Evolutionary conservation across 2,113 vertebrate genomes (phyloP), one percentile per base, ranked within the genome.

Genomic region (Aphyosemion australe): DNA sequence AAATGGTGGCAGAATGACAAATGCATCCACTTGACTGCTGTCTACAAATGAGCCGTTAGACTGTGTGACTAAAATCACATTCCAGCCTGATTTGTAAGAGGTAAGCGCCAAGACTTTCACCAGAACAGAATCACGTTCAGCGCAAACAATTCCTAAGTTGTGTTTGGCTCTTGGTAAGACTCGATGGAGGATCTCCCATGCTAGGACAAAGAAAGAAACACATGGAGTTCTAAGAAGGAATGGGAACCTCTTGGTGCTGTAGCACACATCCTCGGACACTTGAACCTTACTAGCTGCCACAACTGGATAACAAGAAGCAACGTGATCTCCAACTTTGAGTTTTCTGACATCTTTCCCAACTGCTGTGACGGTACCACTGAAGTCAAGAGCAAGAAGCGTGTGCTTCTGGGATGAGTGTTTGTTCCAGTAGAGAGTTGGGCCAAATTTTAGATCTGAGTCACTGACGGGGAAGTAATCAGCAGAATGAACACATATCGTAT

Each of bases 401-500:
- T 96, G 92, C 19, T 89, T 93, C 55, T 91, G 91, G 65, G 53
- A 71, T 7, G 81, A 72, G 52, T 93, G 78, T 19, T 92, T 90
- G 74, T 91, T 92, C 94, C 94, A 96, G 15, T 96, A 96, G 9
- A 95, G 46, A 0, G 92, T 91, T 20, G 87, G 83, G 19, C 93
- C 94, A 82, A 92, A 95, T 61, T 54, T 91, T 12, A 84, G 56
- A 62, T 92, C 92, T 21, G 94, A 93, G 47, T 82, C 5, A 52
- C 87, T 96, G 61, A 96, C 76, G 32, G 94, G 94, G 79, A 93
- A 95, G 84, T 94, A 96, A 71, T 96, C 94, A 14, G 94, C 92
- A 1, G 95, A 93, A 80, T 97, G 94, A 63, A 93, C 86, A 65
- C 93, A 94, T 21, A 97, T 90, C 69, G 88, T 89, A 53, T 78